Evolutionary conservation across 2,113 vertebrate genomes (phyloP).

Genomic region (Myodes glareolus): DNA sequence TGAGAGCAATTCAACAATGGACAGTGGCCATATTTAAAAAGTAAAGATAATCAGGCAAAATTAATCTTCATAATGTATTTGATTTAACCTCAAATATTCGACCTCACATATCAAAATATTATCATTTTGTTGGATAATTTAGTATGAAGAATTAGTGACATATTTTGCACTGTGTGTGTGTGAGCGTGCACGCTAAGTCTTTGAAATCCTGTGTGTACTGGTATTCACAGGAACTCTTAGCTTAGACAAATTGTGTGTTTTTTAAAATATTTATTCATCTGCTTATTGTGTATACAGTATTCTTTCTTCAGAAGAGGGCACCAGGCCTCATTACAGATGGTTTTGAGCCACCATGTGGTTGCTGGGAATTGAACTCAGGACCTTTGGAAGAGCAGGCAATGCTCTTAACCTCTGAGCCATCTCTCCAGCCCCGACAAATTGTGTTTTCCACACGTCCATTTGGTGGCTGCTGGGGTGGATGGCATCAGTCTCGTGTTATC

Average conservation of each 20-base stretch:
- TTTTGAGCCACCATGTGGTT: no score
- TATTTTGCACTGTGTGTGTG: background rate
- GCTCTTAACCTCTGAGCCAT: no score
- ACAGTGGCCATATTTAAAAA: background rate
- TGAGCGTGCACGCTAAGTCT: background rate
- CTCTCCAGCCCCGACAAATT: no score
- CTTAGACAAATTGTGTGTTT: fast-evolving
- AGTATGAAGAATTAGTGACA: background rate
- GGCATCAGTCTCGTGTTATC: background rate
- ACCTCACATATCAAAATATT: background rate
- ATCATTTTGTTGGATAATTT: background rate
- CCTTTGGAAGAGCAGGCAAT: no score
- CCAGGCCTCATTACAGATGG: no score
- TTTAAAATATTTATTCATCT: no score
- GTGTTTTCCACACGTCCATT: fast-evolving
- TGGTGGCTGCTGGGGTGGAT: background rate
- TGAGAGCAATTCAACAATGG: background rate
- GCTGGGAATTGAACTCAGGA: no score
- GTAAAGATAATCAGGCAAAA: background rate
- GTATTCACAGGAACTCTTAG: background rate
- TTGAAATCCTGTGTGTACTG: background rate
- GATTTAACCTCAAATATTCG: background rate
- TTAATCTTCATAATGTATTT: background rate
- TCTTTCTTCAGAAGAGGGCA: no score
- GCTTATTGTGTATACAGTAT: no score